Conservation (phyloP, 2,113 vertebrate genomes). For the Sander vitreus region DNA sequence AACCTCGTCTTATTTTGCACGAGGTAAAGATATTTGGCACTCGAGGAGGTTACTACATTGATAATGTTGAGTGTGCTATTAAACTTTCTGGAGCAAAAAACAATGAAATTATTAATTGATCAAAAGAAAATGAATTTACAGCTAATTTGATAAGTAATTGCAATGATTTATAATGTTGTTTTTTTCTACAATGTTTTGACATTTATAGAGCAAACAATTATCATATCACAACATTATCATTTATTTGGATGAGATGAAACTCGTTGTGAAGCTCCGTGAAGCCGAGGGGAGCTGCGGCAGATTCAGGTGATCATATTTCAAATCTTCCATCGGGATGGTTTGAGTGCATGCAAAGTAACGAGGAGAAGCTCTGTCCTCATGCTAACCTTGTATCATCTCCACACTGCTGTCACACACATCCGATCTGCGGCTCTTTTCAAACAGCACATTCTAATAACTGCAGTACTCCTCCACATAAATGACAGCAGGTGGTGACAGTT, state of each 20-base stretch:
- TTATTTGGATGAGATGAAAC: background rate
- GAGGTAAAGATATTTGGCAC: background rate
- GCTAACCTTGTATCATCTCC: slow-evolving; percentile 33
- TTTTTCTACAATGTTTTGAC: background rate
- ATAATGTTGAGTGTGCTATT: background rate
- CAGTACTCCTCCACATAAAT: slow-evolving; percentile 9
- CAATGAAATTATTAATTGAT: background rate
- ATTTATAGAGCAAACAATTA: too few relatives aligned
- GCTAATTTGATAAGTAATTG: background rate
- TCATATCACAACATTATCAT: background rate
- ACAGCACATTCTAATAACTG: background rate
- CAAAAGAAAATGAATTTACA: background rate
- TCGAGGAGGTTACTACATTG: background rate
- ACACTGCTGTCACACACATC: slow-evolving; percentile 37
- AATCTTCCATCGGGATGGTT: background rate
- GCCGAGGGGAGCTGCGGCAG: background rate
- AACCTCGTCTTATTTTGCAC: background rate
- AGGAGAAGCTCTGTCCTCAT: slow-evolving; percentile 4
- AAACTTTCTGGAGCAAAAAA: background rate
- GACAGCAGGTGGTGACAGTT: slow-evolving; percentile 47
- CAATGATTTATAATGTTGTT: background rate
- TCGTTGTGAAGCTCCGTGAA: background rate
- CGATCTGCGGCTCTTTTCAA: slow-evolving; percentile 21
- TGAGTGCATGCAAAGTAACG: slow-evolving; percentile 14
- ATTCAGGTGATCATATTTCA: background rate